A percentile compares a stretch with the other conserved stretches of the same genome.
Evolutionary conservation across 2,113 vertebrate species (phyloP).

Genomic region (Sapayoa aenigma): DNA sequence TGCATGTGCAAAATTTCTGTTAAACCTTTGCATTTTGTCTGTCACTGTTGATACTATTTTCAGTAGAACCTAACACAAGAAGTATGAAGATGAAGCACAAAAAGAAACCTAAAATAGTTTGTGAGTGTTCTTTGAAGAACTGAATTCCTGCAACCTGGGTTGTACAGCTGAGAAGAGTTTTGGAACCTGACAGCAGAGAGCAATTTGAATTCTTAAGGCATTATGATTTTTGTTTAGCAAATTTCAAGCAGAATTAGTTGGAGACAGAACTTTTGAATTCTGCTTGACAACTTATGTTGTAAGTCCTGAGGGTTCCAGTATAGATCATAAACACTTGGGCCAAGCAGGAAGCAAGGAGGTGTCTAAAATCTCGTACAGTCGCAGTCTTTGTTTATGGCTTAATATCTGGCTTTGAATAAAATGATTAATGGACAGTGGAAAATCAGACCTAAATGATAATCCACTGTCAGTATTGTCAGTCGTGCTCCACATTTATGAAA

Average conservation of each 20-base stretch:
- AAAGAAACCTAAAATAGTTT: background rate
- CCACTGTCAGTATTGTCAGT: background rate
- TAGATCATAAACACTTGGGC: background rate
- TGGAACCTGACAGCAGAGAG: background rate
- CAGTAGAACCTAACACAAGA: background rate
- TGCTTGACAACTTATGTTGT: background rate
- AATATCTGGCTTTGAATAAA: background rate
- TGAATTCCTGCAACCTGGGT: background rate
- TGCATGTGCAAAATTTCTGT: background rate
- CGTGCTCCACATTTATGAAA: background rate
- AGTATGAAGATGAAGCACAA: background rate
- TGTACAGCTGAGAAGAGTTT: background rate
- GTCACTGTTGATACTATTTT: background rate
- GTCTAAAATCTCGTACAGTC: background rate
- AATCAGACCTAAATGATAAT: background rate
- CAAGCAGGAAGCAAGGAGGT: background rate
- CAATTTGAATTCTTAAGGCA: background rate
- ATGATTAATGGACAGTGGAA: background rate
- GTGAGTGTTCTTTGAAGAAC: background rate
- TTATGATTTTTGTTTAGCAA: background rate
- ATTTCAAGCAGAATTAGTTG: background rate
- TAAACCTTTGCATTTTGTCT: background rate
- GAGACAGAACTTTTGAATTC: background rate
- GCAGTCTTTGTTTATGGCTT: background rate
- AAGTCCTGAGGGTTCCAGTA: background rate